Conservation (phyloP, 2,797 vertebrate genomes). For the Ctenopoma kingsleyae region DNA sequence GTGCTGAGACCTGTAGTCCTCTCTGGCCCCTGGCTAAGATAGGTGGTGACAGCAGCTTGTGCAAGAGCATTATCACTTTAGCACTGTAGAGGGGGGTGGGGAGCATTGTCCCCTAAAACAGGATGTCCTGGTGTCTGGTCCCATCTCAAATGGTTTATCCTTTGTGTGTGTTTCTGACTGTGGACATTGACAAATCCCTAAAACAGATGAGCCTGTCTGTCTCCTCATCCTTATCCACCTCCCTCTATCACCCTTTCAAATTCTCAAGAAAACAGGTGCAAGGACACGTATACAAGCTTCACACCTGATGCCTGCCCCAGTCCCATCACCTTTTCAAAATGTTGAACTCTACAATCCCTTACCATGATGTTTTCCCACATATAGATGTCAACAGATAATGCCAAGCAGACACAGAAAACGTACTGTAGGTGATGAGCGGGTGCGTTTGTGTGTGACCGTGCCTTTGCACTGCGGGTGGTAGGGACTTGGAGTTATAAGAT, state of each 20-base stretch:
- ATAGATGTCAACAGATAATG: conserved; percentile 49
- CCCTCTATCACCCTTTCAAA: too few relatives aligned
- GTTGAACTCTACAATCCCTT: conserved; percentile 55
- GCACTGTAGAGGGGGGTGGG: conserved; percentile 26
- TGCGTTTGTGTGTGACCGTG: conserved; percentile 8
- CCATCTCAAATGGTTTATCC: conserved; percentile 48
- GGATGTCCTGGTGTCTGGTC: conserved; percentile 86
- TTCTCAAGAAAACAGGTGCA: too few relatives aligned
- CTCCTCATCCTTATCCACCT: too few relatives aligned
- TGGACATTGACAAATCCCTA: conserved; percentile 73
- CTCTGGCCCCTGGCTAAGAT: conserved; percentile 45
- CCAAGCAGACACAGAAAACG: conserved; percentile 10
- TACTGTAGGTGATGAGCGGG: background rate
- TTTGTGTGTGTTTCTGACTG: conserved; percentile 59
- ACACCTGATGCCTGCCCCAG: too few relatives aligned
- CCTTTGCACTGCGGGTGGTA: conserved; percentile 20
- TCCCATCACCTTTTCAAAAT: conserved; percentile 51
- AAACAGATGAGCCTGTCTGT: conserved; percentile 72
- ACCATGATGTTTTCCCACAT: conserved; percentile 46
- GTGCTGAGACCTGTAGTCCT: conserved; percentile 42
- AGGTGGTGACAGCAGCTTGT: conserved; percentile 75
- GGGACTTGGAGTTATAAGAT: conserved; percentile 56
- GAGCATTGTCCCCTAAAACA: conserved; percentile 73
- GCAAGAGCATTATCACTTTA: conserved; percentile 71
- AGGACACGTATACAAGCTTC: too few relatives aligned